phyloP scores from a whole-genome alignment of 2,113 vertebrate genomes.

The Epinephelus fuscoguttatus region DNA sequence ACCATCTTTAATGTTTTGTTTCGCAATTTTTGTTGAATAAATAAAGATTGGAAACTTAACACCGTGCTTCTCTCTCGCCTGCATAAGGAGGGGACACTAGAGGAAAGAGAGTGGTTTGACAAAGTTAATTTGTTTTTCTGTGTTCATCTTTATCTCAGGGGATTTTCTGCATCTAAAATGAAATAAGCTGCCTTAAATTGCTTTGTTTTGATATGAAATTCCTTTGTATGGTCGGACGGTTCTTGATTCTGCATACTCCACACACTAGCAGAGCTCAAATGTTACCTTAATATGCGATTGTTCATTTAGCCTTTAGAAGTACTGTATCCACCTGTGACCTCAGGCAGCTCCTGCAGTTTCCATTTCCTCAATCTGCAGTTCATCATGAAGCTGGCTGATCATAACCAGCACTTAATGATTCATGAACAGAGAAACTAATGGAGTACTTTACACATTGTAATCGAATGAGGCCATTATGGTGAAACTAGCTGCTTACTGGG shows the following conservation, averaged over 20 bases:
- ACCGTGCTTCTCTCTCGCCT: neutral
- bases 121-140: conserved; percentile 50
- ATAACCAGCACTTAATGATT: conserved; percentile 85
- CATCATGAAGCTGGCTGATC: conserved; percentile 80
- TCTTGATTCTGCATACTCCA: conserved; percentile 24
- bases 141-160: conserved; percentile 39
- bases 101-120: conserved; percentile 44
- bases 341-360: conserved; percentile 66
- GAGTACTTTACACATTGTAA: conserved; percentile 85
- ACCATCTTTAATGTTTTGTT: conserved; percentile 15
- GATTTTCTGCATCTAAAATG: conserved; percentile 45
- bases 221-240: neutral
- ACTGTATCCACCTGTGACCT: conserved; percentile 71
- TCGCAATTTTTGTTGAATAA: conserved; percentile 17
- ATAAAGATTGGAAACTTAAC: conserved; percentile 26
- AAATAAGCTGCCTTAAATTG: conserved; percentile 36
- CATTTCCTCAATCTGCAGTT: conserved; percentile 80
- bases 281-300: conserved; percentile 52
- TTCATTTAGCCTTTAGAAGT: conserved; percentile 68
- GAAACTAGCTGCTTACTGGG: conserved; percentile 77
- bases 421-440: conserved; percentile 85
- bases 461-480: conserved; percentile 82
- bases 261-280: conserved; percentile 35
- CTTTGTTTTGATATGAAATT: conserved; percentile 53
- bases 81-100: neutral